phyloP scores from a whole-genome alignment of 2,888 invertebrate species.

The Trichacis sp. region DNA sequence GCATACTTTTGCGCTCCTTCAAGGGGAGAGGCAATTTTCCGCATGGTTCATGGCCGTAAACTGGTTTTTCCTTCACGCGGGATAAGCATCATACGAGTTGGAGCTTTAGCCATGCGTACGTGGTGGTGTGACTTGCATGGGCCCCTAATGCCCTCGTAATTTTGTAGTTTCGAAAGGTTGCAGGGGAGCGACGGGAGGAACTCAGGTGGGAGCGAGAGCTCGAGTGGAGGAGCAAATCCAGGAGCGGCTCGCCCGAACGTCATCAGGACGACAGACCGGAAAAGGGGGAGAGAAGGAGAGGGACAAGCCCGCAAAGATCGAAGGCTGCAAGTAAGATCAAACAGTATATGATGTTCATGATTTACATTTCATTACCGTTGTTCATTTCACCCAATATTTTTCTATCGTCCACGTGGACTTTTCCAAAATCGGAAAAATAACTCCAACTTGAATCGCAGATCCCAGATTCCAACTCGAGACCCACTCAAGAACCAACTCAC shows the following conservation, averaged over 20 bases:
- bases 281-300: slow-evolving; percentile 52
- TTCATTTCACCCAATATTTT: no score
- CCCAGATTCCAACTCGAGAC: no score
- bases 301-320: slow-evolving; percentile 60
- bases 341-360: no score
- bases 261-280: slow-evolving; percentile 71
- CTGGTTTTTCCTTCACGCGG: slow-evolving; percentile 22
- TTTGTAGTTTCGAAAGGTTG: slow-evolving; percentile 69
- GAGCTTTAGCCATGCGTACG: slow-evolving; percentile 54
- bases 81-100: slow-evolving; percentile 39
- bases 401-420: no score
- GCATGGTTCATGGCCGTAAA: slow-evolving; percentile 10
- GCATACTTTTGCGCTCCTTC: not conserved
- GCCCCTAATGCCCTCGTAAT: slow-evolving; percentile 62
- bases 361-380: no score
- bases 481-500: no score
- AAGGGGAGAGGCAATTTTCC: not conserved
- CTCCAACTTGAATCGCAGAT: no score
- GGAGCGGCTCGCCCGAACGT: slow-evolving; percentile 65
- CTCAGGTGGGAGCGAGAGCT: slow-evolving; percentile 66
- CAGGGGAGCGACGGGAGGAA: slow-evolving; percentile 68
- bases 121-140: slow-evolving; percentile 59
- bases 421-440: no score
- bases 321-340: slow-evolving; percentile 44
- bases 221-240: slow-evolving; percentile 67